phyloP scores from a whole-genome alignment of 2,113 vertebrate genomes.

The Phylloscopus trochiloides region DNA sequence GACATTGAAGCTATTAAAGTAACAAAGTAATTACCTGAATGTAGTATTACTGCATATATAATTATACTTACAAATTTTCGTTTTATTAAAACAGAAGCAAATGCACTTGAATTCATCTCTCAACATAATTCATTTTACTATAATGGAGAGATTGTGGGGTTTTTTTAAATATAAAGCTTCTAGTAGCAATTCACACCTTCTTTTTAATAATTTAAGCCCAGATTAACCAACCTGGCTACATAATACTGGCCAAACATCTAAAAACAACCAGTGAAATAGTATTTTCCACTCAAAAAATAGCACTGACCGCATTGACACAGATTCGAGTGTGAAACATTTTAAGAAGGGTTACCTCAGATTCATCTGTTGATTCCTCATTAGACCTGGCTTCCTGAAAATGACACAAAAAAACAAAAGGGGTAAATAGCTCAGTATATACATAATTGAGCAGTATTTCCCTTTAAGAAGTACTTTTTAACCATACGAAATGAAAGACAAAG shows the following conservation, averaged over 20 bases:
- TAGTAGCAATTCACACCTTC: background rate
- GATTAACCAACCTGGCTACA: background rate
- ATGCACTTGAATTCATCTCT: background rate
- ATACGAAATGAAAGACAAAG: background rate
- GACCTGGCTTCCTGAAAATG: constrained; percentile 78
- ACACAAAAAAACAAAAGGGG: constrained; percentile 15
- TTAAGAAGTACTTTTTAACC: background rate
- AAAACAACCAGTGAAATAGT: background rate
- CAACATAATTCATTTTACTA: background rate
- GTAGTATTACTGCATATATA: background rate
- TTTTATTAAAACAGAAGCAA: background rate
- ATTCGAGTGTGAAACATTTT: background rate
- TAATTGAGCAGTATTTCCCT: background rate
- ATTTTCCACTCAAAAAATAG: background rate
- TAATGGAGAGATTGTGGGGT: accelerated
- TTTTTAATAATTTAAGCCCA: background rate
- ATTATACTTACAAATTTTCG: background rate
- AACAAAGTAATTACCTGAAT: background rate
- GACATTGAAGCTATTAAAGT: background rate
- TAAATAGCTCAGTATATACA: background rate
- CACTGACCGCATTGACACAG: background rate
- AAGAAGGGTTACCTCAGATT: constrained; percentile 89
- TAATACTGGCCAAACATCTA: background rate
- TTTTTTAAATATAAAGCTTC: background rate
- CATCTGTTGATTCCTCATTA: constrained; percentile 90